Percentiles rank a stretch among this genome's conserved stretches.
Evolutionary conservation across 2,888 invertebrate genomes (phyloP).

Genomic region (Nomada lathburiana): DNA sequence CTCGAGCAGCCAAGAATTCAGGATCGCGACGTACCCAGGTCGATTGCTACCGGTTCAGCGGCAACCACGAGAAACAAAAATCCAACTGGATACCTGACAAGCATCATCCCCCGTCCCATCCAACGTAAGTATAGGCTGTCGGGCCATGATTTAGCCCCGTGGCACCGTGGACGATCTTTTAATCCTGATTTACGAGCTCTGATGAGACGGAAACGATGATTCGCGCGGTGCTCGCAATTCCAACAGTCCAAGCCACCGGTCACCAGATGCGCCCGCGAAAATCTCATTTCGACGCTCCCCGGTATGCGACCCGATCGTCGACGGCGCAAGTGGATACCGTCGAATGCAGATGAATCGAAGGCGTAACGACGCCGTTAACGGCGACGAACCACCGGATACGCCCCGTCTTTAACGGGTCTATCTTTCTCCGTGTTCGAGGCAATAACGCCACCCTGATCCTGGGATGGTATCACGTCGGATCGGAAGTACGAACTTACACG

Average conservation of each 20-base stretch:
- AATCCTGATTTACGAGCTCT: slow-evolving; percentile 71
- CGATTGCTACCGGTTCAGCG: slow-evolving; percentile 36
- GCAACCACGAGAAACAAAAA: slow-evolving; percentile 6
- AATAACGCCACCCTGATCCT: slow-evolving; percentile 48
- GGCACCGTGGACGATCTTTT: slow-evolving; percentile 58
- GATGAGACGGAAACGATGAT: slow-evolving; percentile 68
- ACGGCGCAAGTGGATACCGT: slow-evolving; percentile 46
- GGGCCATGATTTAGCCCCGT: slow-evolving; percentile 47
- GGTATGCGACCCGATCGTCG: slow-evolving; percentile 31
- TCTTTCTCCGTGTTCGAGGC: slow-evolving; percentile 18
- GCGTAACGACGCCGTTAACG: slow-evolving; percentile 76
- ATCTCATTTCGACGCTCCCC: slow-evolving; percentile 25
- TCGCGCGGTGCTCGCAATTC: slow-evolving; percentile 48
- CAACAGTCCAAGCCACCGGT: slow-evolving; percentile 2
- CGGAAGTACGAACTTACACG: slow-evolving; percentile 67
- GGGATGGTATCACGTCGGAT: slow-evolving; percentile 59
- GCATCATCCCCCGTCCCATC: slow-evolving; percentile 2
- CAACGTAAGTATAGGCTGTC: slow-evolving; percentile 35
- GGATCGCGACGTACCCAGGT: background rate
- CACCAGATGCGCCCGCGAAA: slow-evolving; percentile 56
- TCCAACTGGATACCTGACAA: slow-evolving; percentile 14
- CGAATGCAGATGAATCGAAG: slow-evolving; percentile 56
- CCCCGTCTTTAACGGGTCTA: slow-evolving; percentile 60
- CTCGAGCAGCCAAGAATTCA: slow-evolving; percentile 3
- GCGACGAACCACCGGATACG: slow-evolving; percentile 65